phyloP scores from a whole-genome alignment of 30 jellyfish, hydroid and myxozoan species.

The Rhopilema esculentum region DNA sequence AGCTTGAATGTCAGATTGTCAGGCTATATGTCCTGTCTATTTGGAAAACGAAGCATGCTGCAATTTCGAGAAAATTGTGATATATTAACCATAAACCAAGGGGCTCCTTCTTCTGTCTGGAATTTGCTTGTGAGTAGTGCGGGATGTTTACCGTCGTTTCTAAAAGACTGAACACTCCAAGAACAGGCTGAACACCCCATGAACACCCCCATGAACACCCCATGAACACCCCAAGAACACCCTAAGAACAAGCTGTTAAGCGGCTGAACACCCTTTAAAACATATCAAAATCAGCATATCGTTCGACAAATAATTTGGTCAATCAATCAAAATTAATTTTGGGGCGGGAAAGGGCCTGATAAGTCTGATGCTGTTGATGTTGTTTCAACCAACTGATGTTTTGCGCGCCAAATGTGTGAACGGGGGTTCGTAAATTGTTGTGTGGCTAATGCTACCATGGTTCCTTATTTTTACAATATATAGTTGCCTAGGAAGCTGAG shows the following conservation, averaged over 20 bases:
- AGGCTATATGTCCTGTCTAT: too few relatives aligned
- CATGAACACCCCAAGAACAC: neutral
- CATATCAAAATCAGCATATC: neutral
- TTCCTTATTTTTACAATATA: too few relatives aligned
- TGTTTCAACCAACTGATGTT: neutral
- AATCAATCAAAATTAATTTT: neutral
- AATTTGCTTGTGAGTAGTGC: too few relatives aligned
- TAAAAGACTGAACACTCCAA: neutral
- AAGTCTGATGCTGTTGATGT: neutral
- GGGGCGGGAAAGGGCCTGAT: neutral
- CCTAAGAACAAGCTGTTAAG: neutral
- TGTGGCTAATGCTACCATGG: too few relatives aligned
- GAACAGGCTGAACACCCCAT: neutral
- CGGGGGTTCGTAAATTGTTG: neutral
- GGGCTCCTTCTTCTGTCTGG: too few relatives aligned
- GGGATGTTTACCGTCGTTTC: too few relatives aligned
- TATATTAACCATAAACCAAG: too few relatives aligned
- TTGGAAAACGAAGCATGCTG: too few relatives aligned
- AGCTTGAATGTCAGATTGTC: too few relatives aligned
- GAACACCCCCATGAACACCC: neutral
- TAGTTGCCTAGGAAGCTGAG: too few relatives aligned
- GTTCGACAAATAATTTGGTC: neutral
- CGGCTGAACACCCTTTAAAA: neutral
- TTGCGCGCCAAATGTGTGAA: neutral
- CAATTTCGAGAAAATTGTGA: too few relatives aligned